Evolutionary conservation across 2,888 invertebrate species (phyloP).

Genomic region (Volucella zonaria): DNA sequence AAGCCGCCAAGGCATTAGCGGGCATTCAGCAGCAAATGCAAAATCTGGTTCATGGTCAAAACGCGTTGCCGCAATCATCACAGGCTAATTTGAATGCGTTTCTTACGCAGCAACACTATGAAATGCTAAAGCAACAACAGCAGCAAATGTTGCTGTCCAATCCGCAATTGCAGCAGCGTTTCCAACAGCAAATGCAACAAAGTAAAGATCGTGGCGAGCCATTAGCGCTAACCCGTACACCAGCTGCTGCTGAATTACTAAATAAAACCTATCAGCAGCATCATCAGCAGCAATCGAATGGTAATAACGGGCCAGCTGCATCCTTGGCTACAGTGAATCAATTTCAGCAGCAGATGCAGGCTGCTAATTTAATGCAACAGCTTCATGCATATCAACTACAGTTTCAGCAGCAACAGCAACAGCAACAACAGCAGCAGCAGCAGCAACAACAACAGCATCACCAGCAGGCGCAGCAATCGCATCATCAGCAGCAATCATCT

Average conservation of each 20-base stretch:
- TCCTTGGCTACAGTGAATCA: slow-evolving; percentile 75
- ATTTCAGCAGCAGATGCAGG: slow-evolving; percentile 78
- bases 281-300: slow-evolving; percentile 78
- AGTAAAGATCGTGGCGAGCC: slow-evolving; percentile 77
- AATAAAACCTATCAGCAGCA: slow-evolving; percentile 78
- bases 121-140: slow-evolving; percentile 77
- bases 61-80: slow-evolving; percentile 76
- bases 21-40: slow-evolving; percentile 79
- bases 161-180: slow-evolving; percentile 77
- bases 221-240: slow-evolving; percentile 78
- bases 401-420: slow-evolving; percentile 83
- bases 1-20: slow-evolving; percentile 77
- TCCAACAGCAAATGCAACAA: slow-evolving; percentile 78
- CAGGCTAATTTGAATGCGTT: slow-evolving; percentile 77
- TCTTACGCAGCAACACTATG: slow-evolving; percentile 78
- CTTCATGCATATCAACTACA: slow-evolving; percentile 78
- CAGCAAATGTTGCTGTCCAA: slow-evolving; percentile 75
- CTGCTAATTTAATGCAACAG: slow-evolving; percentile 78
- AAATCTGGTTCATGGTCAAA: slow-evolving; percentile 78
- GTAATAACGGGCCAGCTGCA: slow-evolving; percentile 75
- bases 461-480: slow-evolving; percentile 76
- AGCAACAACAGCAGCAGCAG: slow-evolving; percentile 60
- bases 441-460: slow-evolving; percentile 80
- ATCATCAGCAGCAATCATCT: slow-evolving; percentile 75
- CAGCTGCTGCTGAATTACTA: slow-evolving; percentile 78